Conservation (phyloP, 2,797 vertebrate species). For the Siniperca obscura region DNA sequence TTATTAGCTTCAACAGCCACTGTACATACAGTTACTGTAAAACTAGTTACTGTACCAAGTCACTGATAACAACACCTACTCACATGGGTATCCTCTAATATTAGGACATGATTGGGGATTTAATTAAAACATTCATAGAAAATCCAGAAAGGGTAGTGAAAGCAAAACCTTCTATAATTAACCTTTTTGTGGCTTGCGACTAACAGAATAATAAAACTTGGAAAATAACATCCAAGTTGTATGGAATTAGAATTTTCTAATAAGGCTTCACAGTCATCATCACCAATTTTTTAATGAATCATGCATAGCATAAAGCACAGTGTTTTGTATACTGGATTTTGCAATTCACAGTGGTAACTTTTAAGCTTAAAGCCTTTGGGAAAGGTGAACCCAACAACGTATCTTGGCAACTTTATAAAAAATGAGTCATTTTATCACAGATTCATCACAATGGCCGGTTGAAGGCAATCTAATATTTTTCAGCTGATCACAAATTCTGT, state of each 20-base stretch:
- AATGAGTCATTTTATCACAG: background rate
- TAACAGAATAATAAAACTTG: background rate
- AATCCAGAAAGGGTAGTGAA: background rate
- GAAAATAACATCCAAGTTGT: background rate
- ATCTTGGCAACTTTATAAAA: background rate
- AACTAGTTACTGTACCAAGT: background rate
- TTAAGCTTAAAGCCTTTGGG: background rate
- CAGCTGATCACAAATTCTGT: background rate
- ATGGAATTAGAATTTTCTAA: background rate
- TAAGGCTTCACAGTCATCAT: background rate
- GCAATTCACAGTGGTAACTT: no score
- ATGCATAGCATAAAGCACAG: background rate
- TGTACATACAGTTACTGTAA: background rate
- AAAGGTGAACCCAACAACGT: background rate
- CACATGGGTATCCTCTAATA: background rate
- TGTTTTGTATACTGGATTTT: background rate
- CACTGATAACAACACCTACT: background rate
- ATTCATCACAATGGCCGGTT: background rate
- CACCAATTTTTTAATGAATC: no score
- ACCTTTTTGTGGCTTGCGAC: background rate
- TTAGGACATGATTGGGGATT: background rate
- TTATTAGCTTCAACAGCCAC: slow-evolving; percentile 5
- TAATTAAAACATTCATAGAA: background rate
- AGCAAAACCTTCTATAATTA: background rate
- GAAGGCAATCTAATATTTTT: background rate